These are phyloP conservation scores for Rhinogobio ventralis DNA, from an alignment of 2,797 vertebrate genomes.

Conservation along the genomic window DNA sequence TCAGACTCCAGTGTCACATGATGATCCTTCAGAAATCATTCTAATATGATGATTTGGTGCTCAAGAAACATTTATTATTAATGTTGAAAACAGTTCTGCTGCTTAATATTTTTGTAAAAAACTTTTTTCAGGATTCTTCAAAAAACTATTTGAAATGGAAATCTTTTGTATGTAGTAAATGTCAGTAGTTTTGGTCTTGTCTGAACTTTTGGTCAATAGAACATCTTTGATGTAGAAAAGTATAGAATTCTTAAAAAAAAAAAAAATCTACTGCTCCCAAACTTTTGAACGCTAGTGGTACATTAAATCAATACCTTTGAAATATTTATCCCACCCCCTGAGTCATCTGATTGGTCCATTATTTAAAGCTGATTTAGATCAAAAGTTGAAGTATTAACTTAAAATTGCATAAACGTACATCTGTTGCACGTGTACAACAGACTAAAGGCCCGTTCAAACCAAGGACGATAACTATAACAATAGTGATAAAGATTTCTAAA, in stretches of 20 bases:
- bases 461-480: background rate
- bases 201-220: background rate
- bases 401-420: background rate
- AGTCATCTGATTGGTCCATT: background rate
- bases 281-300: background rate
- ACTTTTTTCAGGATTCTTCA: background rate
- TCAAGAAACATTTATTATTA: no score
- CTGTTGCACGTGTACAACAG: background rate
- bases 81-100: background rate
- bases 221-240: background rate
- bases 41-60: no score
- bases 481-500: background rate
- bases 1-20: no score
- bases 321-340: background rate
- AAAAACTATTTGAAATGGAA: background rate
- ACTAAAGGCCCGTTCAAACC: background rate
- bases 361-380: background rate
- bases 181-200: background rate
- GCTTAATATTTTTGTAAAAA: background rate
- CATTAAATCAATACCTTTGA: background rate
- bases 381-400: background rate
- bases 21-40: no score
- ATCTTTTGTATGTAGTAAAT: background rate
- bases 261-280: background rate
- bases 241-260: background rate